Evolutionary conservation across 1,140 invertebrate genomes (phyloP), one percentile per base, ranked within the genome.

Genomic region (Thrips palmi): DNA sequence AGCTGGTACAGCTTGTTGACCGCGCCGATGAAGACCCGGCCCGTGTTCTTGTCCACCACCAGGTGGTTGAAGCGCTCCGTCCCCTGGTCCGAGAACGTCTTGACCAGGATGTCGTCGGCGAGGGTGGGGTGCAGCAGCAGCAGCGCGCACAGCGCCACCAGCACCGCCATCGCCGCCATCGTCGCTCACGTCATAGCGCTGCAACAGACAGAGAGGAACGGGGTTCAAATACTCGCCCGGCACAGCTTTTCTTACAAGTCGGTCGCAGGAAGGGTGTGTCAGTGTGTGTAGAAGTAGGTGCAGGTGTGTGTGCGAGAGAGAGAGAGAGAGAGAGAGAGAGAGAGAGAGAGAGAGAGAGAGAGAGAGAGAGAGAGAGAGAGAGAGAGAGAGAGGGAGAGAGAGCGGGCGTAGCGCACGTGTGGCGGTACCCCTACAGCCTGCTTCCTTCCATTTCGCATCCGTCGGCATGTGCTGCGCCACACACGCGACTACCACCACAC

Each of bases 1-100:
- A 97, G 65, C 60, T 93, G 87, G 57, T 89, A 96, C 22, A 98
- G 68, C 35, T 73, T 67, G 62, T 97, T 97, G 6, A 93, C 83
- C 24, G 83, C 91, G 34, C 91, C 92, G 32, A 97, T 71, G 64
- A 87, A 97, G 7, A 96, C 69, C 28, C 85, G 68, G 23, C 86
- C 87, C 11, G 85, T 91, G 57, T 86, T 82, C 54, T 80, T 84
- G 58, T 94, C 85, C 39, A 93, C 78, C 20, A 86, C 80, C 42
- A 94, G 63, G 59, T 93, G 86, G 58, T 87, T 84, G 66, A 79
- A 76, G 12, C 64, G 57, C 45, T 68, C 63, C 22, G 67, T 61
- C 23, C 64, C 61, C 53, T 74, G 71, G 57, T 63, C 57, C 17
- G 14, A 36, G 58, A 71, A 77, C 50, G 64, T 66, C 49, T 64